phyloP scores from a whole-genome alignment of 2,113 vertebrate genomes.

The Tupaia tana region DNA sequence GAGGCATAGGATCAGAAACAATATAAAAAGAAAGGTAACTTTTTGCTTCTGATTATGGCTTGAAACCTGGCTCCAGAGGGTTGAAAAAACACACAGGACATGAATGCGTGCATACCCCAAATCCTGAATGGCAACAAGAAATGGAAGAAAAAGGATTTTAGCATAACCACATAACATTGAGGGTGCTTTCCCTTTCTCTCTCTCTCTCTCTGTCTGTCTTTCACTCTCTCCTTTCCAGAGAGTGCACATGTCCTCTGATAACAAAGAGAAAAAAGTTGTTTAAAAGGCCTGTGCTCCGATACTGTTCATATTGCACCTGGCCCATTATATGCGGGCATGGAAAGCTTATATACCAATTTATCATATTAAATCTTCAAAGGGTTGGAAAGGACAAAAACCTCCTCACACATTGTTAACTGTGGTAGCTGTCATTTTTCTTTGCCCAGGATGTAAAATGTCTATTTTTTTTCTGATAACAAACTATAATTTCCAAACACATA shows the following conservation, averaged over 20 bases:
- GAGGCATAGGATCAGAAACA: background rate
- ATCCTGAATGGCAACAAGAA: too few species aligned
- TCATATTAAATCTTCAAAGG: constrained; percentile 22
- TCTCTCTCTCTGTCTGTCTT: too few species aligned
- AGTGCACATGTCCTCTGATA: too few species aligned
- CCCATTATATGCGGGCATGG: constrained; percentile 9
- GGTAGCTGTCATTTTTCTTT: background rate
- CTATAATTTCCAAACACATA: background rate
- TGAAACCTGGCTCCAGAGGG: too few species aligned
- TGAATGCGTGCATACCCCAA: too few species aligned
- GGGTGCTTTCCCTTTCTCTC: too few species aligned
- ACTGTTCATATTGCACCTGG: background rate
- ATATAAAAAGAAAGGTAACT: background rate
- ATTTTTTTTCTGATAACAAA: background rate
- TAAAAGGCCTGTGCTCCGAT: background rate
- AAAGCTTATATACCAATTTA: constrained; percentile 31
- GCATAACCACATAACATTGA: too few species aligned
- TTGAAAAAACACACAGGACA: too few species aligned
- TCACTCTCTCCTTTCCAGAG: too few species aligned
- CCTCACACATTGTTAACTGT: background rate
- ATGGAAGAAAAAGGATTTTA: too few species aligned
- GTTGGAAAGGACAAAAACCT: background rate
- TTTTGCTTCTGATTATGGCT: background rate
- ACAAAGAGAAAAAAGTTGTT: background rate
- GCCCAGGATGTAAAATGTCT: background rate